These are phyloP conservation scores for Carduelis carduelis DNA, from an alignment of 2,797 vertebrate species.

Conservation along the genomic window DNA sequence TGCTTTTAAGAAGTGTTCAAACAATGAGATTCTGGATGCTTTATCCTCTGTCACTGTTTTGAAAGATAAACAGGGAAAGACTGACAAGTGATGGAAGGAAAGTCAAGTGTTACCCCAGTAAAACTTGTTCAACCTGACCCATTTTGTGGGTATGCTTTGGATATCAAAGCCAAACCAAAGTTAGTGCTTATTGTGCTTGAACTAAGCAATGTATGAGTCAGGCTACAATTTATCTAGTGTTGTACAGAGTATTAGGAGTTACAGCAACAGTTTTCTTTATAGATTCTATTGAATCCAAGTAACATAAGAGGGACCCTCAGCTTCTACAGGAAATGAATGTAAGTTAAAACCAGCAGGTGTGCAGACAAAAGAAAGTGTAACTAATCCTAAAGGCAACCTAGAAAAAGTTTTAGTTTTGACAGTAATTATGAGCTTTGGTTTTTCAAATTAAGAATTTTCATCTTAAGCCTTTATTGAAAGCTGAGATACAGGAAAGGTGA, in stretches of 20 bases:
- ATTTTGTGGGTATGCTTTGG: slow-evolving; percentile 29
- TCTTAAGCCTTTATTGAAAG: neutral
- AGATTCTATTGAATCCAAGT: slow-evolving; percentile 30
- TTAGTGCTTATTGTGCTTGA: neutral
- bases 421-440: neutral
- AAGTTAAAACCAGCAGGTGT: neutral
- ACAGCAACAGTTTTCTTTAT: neutral
- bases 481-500: neutral
- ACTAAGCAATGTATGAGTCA: slow-evolving; percentile 32
- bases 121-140: neutral
- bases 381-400: neutral
- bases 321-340: neutral
- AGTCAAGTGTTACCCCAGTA: neutral
- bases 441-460: neutral
- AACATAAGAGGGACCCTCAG: neutral
- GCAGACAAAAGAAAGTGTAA: neutral
- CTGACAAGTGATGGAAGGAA: slow-evolving; percentile 21
- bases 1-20: neutral
- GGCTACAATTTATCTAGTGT: neutral
- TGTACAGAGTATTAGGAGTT: slow-evolving; percentile 5
- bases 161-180: neutral
- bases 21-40: neutral
- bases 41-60: neutral
- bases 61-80: slow-evolving; percentile 21
- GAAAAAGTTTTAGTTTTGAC: neutral